These are phyloP conservation scores for Clarias platycephalus DNA, from an alignment of 2,797 vertebrate genomes.

Conservation along the genomic window DNA sequence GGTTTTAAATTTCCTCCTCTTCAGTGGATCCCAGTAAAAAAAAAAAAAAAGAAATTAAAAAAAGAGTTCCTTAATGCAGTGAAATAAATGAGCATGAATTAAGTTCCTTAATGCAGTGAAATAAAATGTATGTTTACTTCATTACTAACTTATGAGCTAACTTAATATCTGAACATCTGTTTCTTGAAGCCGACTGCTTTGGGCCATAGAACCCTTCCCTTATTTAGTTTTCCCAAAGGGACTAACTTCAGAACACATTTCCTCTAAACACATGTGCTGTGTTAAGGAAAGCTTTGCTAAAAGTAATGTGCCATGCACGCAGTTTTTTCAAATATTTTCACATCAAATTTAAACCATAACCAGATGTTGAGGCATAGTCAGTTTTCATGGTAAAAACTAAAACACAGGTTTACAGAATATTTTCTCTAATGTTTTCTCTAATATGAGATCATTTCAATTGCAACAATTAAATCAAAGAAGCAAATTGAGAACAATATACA, in stretches of 20 bases:
- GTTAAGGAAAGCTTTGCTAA: neutral
- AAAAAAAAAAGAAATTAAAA: neutral
- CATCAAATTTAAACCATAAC: neutral
- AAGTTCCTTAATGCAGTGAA: no score
- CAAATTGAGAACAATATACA: neutral
- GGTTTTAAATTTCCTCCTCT: neutral
- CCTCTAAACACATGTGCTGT: neutral
- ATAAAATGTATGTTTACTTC: neutral
- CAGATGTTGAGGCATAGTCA: neutral
- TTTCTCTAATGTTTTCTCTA: neutral
- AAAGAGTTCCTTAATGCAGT: neutral
- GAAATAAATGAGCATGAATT: no score
- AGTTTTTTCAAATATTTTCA: neutral
- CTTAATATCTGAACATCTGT: neutral
- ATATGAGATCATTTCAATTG: neutral
- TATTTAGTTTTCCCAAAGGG: neutral
- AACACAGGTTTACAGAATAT: neutral
- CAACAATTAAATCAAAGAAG: neutral
- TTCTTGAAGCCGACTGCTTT: neutral
- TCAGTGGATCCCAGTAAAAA: no score
- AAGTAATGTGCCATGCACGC: neutral
- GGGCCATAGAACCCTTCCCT: neutral
- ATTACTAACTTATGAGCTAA: neutral
- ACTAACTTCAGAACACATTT: neutral
- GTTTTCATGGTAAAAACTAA: neutral